Evolutionary conservation across 2,113 vertebrate genomes (phyloP), one percentile per base, ranked within the genome.

Genomic region (Ammospiza caudacuta): DNA sequence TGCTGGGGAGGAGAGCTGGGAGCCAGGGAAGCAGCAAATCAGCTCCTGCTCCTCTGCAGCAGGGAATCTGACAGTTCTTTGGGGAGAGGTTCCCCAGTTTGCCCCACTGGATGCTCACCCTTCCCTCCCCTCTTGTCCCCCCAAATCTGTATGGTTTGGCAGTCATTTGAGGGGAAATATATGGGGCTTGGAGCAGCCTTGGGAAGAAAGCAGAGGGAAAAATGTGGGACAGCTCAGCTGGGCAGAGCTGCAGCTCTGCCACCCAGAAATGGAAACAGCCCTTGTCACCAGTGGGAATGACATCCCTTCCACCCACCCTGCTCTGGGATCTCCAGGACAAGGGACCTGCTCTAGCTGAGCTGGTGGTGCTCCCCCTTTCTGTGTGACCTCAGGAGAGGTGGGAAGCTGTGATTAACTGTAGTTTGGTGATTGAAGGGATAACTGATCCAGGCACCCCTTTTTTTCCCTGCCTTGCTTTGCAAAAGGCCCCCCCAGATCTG

Each of bases 401-500:
- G 18, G 37, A 83, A 68, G 49, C 21, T 58, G 47, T 23, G 43
- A 2, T 59, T 62, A 55, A 51, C 46, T 67, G 23, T 31, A 20
- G 52, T 70, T 77, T n/a, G 76, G 17, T 67, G 68, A 22, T 9
- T 25, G 68, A 47, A 74, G 59, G 54, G 43, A 28, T 1, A 58
- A 31, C 52, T 54, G 46, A 22, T 27, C 44, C 58, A 33, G 33
- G 24, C 29, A 25, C 52, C 59, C 33, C 9, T 13, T 89, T 90
- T 61, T 61, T 55, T 22, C 5, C 37, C 44, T 47, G 23, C 52
- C 29, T 82, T 52, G 16, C 39, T 52, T 64, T 6, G 2, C 76
- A 28, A 22, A 77, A 90, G 76, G 86, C 89, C 59, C 92, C 57
- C 68, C 68, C 52, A 75, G 76, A 70, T 88, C 95, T 90, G 81